Evolutionary conservation across 2,113 vertebrate species (phyloP), one percentile per base, ranked within the genome.

Genomic region (Hippocampus barbouri): DNA sequence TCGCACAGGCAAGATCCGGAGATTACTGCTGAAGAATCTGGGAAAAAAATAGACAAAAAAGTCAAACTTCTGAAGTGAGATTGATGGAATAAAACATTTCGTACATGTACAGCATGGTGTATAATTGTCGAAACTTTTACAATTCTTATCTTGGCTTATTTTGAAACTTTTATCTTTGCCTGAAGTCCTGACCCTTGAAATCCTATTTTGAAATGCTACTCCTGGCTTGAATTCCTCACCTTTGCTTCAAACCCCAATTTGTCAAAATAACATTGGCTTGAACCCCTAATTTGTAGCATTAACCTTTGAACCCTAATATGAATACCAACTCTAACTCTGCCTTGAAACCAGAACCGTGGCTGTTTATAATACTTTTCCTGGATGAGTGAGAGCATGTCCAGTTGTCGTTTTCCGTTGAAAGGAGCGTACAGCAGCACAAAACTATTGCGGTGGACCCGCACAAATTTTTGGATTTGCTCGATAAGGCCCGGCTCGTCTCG

Each of bases 21-120:
- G 93, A 66, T 93, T 95, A 78, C 90, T 93, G 78, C 93, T 94
- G 75, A 98, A 89, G 85, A 97, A 98, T 80, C 96, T 98, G 77
- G 61, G 66, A 71, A 3, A 81, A 2, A 73, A 9, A 21, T 18
- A 67, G 30, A 54, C 45, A 1, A 68, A 59, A 25, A 51, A 15
- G 8, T 43, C 1, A n/a, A 45, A 64, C 20, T 7, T 49, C 8
- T 57, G 5, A 60, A 8, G 20, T 4, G 20, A 66, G n/a, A 14
- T 25, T 45, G 8, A 40, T 40, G 30, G 18, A 41, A 64, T 8
- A 34, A 30, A 14, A 40, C 7, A 63, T 18, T 63, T 27, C 12
- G 15, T 61, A 16, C 9, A 15, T 18, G 16, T n/a, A 30, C 10
- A 43, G 20, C 21, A 21, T 12, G 6, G 6, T 8, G 20, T 21